Evolutionary conservation across 2,888 invertebrate species (phyloP), one percentile per base, ranked within the genome.

Genomic region (Germaria angustata): DNA sequence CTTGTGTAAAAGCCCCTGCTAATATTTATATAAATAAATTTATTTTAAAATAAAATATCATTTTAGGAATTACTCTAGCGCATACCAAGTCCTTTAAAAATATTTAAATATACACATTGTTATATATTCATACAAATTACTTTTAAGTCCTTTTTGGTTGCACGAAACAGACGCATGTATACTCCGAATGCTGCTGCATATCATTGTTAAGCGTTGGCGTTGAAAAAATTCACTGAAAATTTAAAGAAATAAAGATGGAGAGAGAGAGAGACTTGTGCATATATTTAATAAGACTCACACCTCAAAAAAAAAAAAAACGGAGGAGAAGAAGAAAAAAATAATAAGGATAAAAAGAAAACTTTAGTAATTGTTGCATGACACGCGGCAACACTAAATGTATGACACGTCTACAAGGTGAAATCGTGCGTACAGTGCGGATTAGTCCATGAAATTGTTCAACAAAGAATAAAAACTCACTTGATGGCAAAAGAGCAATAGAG

Each of bases 391-490:
- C 66, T 71, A 53, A 65, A 66, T 66, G 53, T 44, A 76, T 69
- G 69, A 71, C 80, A 81, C 76, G 76, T 66, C 59, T 66, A 39
- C 36, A 28, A 46, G 66, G 71, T 72, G 77, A 66, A 81, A 68
- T 81, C 81, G 81, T 77, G 81, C 72, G 72, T 80, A 22, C 44
- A 15, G 44, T 11, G 51, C 7, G 51, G 41, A 57, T 20, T 24
- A 69, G 55, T 61, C 72, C 44, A 61, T 57, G 24, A 77, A 66
- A 32, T 72, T 49, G 49, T 55, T 57, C 39, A 63, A 69, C 20
- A 55, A 78, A n/a, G n/a, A n/a, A n/a, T n/a, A n/a, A n/a, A n/a
- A 75, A 51, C 51, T 76, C 57, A 76, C 51, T 76, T 76, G 28
- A 44, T 32, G 20, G 8, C 39, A 34, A 24, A 51, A 3, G 6